Percentiles rank a stretch among this genome's conserved stretches.
These are phyloP conservation scores for Tenebrio molitor DNA, from an alignment of 1,140 invertebrate species.

Conservation along the genomic window DNA sequence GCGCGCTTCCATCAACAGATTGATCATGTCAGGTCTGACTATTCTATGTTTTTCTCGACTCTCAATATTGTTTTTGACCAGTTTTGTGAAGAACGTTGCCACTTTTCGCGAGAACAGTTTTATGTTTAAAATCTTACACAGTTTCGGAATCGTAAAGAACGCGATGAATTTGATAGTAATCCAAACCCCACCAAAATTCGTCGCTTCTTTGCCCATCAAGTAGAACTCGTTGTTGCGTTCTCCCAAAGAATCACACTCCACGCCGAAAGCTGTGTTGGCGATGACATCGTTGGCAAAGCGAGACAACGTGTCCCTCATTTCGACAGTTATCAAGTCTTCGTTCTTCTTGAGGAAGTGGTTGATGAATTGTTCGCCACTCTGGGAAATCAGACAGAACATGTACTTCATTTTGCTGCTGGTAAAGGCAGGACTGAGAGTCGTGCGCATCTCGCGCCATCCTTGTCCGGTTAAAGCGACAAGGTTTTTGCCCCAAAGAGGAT, in stretches of 20 bases:
- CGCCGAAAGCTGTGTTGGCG: slow-evolving; percentile 64
- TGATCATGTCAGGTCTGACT: slow-evolving; percentile 66
- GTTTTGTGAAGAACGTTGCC: slow-evolving; percentile 55
- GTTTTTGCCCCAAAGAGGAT: slow-evolving; percentile 70
- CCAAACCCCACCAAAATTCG: slow-evolving; percentile 52
- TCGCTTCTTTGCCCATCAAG: slow-evolving; percentile 59
- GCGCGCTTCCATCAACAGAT: slow-evolving; percentile 66
- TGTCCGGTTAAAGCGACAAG: slow-evolving; percentile 56
- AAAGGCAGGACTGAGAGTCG: slow-evolving; percentile 65
- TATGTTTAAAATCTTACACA: slow-evolving; percentile 58
- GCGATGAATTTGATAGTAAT: slow-evolving; percentile 44
- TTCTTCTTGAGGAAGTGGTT: slow-evolving; percentile 59
- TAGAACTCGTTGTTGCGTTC: slow-evolving; percentile 68
- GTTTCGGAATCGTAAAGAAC: slow-evolving; percentile 45
- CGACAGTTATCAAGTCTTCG: slow-evolving; percentile 49
- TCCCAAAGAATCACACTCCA: slow-evolving; percentile 66
- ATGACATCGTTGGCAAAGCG: slow-evolving; percentile 44
- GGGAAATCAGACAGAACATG: slow-evolving; percentile 62
- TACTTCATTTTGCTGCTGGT: slow-evolving; percentile 66
- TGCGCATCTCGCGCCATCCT: slow-evolving; percentile 65
- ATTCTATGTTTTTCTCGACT: slow-evolving; percentile 63
- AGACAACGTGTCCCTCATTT: slow-evolving; percentile 52
- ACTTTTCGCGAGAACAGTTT: slow-evolving; percentile 61
- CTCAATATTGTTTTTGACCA: slow-evolving; percentile 63
- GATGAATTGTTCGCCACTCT: slow-evolving; percentile 60